phyloP scores from a whole-genome alignment of 2,797 vertebrate genomes.

The Smutsia temminckii region DNA sequence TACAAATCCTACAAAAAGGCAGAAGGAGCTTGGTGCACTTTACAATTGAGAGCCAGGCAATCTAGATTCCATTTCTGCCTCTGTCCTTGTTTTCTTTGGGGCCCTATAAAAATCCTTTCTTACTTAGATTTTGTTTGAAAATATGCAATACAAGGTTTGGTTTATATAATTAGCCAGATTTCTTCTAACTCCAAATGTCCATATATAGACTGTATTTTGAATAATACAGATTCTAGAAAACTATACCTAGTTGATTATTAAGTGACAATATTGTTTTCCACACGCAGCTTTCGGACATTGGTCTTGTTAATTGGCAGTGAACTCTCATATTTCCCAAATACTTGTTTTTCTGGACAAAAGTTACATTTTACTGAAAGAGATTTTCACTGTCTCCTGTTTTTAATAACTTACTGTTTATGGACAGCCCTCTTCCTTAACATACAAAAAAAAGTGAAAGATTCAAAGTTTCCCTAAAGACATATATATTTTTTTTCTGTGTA shows the following conservation, averaged over 20 bases:
- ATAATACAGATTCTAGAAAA: neutral
- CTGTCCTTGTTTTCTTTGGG: neutral
- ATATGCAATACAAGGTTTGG: neutral
- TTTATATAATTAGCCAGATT: neutral
- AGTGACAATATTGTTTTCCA: neutral
- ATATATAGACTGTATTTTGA: neutral
- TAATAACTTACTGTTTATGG: neutral
- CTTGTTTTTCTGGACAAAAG: neutral
- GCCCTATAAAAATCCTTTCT: neutral
- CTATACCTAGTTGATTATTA: neutral
- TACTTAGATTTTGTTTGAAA: slow-evolving; percentile 16
- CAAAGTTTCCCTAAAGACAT: neutral
- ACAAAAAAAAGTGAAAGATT: neutral
- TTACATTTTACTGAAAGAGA: neutral
- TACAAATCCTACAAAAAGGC: neutral
- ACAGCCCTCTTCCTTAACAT: neutral
- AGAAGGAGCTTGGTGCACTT: neutral
- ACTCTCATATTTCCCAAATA: neutral
- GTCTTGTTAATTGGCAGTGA: neutral
- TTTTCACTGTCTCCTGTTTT: neutral
- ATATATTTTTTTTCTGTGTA: neutral
- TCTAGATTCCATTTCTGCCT: neutral
- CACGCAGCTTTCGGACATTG: neutral
- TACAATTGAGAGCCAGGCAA: too few species aligned
- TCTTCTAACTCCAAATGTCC: neutral